Percentiles rank a stretch among this genome's conserved stretches.
Conservation (phyloP, 2,797 vertebrate species). For the Cynopterus sphinx region DNA sequence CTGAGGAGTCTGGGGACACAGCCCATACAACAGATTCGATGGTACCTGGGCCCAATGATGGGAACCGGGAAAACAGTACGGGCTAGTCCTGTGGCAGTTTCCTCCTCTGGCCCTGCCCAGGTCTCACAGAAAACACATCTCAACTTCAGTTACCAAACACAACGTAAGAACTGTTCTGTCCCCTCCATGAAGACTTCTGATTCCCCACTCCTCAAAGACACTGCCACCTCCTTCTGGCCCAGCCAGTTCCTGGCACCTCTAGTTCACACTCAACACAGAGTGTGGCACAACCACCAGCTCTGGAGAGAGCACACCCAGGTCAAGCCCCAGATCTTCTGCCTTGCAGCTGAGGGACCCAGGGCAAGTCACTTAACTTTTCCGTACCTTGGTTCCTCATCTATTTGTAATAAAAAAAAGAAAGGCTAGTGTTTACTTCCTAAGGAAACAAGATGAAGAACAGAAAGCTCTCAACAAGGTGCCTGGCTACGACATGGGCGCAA, state of each 20-base stretch:
- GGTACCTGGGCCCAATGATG: neutral
- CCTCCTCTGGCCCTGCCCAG: neutral
- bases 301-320: neutral
- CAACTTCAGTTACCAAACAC: neutral
- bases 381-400: neutral
- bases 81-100: neutral
- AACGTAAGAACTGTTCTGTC: neutral
- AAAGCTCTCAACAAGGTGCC: neutral
- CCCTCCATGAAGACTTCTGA: neutral
- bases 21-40: neutral
- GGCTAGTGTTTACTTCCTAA: neutral
- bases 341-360: neutral
- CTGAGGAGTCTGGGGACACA: neutral
- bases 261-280: neutral
- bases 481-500: neutral
- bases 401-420: neutral
- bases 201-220: neutral
- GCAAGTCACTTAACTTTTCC: neutral
- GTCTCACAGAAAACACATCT: neutral
- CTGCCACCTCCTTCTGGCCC: too few relatives aligned
- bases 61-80: neutral
- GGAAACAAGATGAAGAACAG: neutral
- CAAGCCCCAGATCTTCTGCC: neutral
- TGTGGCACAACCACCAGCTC: accelerated
- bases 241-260: accelerated